Evolutionary conservation across 2,113 vertebrate species (phyloP).

Genomic region (Pagrus major): DNA sequence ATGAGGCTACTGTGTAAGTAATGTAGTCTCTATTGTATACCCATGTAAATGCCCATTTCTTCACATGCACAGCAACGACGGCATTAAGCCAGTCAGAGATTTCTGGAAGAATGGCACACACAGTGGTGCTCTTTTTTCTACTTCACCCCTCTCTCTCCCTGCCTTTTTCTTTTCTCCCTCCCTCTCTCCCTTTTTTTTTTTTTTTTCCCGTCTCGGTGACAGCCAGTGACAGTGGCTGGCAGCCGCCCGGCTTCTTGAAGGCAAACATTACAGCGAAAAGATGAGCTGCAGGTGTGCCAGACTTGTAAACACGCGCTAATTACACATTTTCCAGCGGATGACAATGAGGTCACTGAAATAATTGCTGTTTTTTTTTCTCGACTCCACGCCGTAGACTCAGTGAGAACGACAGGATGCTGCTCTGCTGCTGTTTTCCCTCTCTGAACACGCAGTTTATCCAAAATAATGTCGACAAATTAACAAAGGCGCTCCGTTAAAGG

Average conservation of each 20-base stretch:
- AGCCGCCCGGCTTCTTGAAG: slow-evolving; percentile 89
- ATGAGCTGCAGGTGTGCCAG: slow-evolving; percentile 98
- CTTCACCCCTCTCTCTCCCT: slow-evolving; percentile 70
- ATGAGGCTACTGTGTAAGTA: slow-evolving; percentile 98
- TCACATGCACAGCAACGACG: slow-evolving; percentile 91
- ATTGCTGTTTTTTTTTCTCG: slow-evolving; percentile 90
- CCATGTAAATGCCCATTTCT: slow-evolving; percentile 97
- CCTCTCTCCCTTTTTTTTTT: slow-evolving; percentile 13
- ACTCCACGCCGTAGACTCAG: slow-evolving; percentile 33
- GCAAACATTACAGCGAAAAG: slow-evolving; percentile 95
- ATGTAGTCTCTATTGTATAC: slow-evolving; percentile 96
- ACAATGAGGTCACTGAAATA: slow-evolving; percentile 99
- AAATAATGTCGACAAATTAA: slow-evolving; percentile 24
- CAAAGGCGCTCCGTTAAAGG: background rate
- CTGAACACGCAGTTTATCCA: slow-evolving; percentile 13
- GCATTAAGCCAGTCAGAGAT: slow-evolving; percentile 96
- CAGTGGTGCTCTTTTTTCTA: slow-evolving; percentile 75
- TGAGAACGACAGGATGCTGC: slow-evolving; percentile 35
- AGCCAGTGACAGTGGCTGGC: slow-evolving; percentile 96
- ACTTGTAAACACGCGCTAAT: slow-evolving; percentile 94
- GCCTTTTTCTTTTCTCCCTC: slow-evolving; percentile 22
- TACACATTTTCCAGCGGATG: slow-evolving; percentile 94
- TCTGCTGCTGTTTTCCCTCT: background rate
- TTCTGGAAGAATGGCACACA: slow-evolving; percentile 93
- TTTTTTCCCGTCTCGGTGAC: slow-evolving; percentile 80